Conservation (phyloP, 2,888 invertebrate species). For the Philereme vetulata region DNA sequence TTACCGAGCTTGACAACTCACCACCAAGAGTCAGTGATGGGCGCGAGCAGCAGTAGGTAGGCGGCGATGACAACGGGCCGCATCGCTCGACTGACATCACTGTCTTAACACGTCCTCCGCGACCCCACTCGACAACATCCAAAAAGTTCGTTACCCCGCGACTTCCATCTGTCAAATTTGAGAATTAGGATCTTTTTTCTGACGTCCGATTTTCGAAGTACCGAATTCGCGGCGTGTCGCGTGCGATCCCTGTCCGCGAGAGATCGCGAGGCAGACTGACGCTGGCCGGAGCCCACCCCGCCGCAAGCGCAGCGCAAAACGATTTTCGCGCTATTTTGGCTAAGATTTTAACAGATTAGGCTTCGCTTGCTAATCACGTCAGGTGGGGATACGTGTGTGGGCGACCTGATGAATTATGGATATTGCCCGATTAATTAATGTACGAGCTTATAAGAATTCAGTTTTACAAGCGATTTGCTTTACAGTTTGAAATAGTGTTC, state of each 20-base stretch:
- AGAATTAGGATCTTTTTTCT: slow-evolving; percentile 36
- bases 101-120: slow-evolving; percentile 61
- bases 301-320: slow-evolving; percentile 75
- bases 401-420: slow-evolving; percentile 66
- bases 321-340: slow-evolving; percentile 84
- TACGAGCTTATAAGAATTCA: slow-evolving; percentile 56
- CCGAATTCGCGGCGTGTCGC: slow-evolving; percentile 70
- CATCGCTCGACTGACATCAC: slow-evolving; percentile 82
- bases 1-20: slow-evolving; percentile 80
- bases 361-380: slow-evolving; percentile 73
- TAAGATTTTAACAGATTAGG: slow-evolving; percentile 81
- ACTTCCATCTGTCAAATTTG: slow-evolving; percentile 32
- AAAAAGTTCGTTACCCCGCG: slow-evolving; percentile 43
- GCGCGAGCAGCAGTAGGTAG: slow-evolving; percentile 93
- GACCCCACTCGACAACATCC: slow-evolving; percentile 45
- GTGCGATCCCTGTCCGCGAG: slow-evolving; percentile 77
- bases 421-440: slow-evolving; percentile 63
- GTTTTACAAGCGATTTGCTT: slow-evolving; percentile 50
- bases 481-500: slow-evolving; percentile 35
- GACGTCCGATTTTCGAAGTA: slow-evolving; percentile 64
- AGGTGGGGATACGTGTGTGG: slow-evolving; percentile 72
- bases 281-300: slow-evolving; percentile 72
- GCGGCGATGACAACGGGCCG: slow-evolving; percentile 92
- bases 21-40: slow-evolving; percentile 95
- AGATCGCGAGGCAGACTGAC: slow-evolving; percentile 79